Evolutionary conservation across 2,113 vertebrate species (phyloP), one percentile per base, ranked within the genome.

Genomic region (Cyphomyrus plagiostoma): DNA sequence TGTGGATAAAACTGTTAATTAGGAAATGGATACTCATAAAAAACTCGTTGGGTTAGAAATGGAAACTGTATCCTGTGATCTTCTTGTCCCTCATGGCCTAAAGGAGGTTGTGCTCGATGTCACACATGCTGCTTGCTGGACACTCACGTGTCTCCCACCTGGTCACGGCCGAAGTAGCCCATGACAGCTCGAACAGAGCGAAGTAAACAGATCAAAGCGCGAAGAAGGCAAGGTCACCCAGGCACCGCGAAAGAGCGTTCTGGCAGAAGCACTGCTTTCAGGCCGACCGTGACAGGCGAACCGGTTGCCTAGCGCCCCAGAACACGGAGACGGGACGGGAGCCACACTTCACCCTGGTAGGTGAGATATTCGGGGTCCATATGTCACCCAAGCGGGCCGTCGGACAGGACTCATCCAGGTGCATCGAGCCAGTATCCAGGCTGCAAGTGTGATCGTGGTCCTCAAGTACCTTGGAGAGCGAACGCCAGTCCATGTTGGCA

Each of bases 401-500:
- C 5, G 82, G 83, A 17, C 48, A 46, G 23, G 30, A 80, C 35
- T 85, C 45, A 48, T 19, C n/a, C 39, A 2, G 42, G 46, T 84
- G 80, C 9, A 23, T 2, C 23, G 49, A 53, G 46, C 10, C 46
- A 5, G 23, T 10, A 48, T 11, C 19, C 42, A 39, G 19, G 77
- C 77, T 45, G 42, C 80, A 26, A 66, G n/a, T n/a, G 66, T 74
- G 46, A 13, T 35, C 39, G 46, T 80, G n/a, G 66, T 66, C 10
- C 13, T 17, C 42, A 52, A 45, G 93, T 97, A 99, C 98, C 93
- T 96, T 98, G 91, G 97, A 96, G 90, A 99, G 23, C 0, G 98
- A 98, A 85, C 94, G 97, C 98, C 98, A 99, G 91, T 99, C 98
- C 94, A 99, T 96, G 92, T 95, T 95, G 3, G 96, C 97, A 56